A percentile compares a stretch with the other conserved stretches of the same genome.
These are phyloP conservation scores for Phalera bucephala DNA, from an alignment of 2,888 invertebrate genomes.

Conservation along the genomic window DNA sequence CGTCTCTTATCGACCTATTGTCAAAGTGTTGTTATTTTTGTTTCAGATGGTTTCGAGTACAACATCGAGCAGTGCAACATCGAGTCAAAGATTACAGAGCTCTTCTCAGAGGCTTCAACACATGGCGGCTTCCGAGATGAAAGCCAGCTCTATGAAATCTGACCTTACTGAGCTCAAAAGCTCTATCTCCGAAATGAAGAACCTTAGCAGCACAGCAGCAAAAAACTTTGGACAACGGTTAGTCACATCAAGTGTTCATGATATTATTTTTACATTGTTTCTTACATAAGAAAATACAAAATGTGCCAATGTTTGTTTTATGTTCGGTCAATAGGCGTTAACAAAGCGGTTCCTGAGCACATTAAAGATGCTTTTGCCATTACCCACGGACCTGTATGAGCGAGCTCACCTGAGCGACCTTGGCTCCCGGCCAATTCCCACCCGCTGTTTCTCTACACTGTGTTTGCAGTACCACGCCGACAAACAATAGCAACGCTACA, in stretches of 20 bases:
- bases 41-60: conserved; percentile 82
- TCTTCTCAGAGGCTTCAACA: conserved; percentile 80
- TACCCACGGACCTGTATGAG: conserved; percentile 53
- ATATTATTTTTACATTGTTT: conserved; percentile 17
- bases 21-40: conserved; percentile 17
- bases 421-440: conserved; percentile 74
- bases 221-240: conserved; percentile 75
- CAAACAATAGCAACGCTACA: conserved; percentile 75
- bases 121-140: conserved; percentile 87
- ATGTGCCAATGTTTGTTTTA: conserved; percentile 47
- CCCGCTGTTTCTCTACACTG: conserved; percentile 63
- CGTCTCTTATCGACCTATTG: conserved; percentile 1
- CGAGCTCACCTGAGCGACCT: conserved; percentile 78
- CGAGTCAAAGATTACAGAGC: conserved; percentile 83
- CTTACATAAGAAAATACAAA: conserved; percentile 32
- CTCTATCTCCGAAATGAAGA: conserved; percentile 94
- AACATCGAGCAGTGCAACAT: conserved; percentile 83
- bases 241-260: conserved; percentile 25
- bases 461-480: conserved; percentile 75
- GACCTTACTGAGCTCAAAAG: conserved; percentile 91
- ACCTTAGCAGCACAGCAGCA: conserved; percentile 78
- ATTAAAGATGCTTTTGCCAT: conserved; percentile 45
- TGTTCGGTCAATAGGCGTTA: conserved; percentile 51
- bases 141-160: conserved; percentile 91
- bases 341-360: conserved; percentile 40